Conservation (phyloP, 1,140 invertebrate genomes). For the Heliconius himera region DNA sequence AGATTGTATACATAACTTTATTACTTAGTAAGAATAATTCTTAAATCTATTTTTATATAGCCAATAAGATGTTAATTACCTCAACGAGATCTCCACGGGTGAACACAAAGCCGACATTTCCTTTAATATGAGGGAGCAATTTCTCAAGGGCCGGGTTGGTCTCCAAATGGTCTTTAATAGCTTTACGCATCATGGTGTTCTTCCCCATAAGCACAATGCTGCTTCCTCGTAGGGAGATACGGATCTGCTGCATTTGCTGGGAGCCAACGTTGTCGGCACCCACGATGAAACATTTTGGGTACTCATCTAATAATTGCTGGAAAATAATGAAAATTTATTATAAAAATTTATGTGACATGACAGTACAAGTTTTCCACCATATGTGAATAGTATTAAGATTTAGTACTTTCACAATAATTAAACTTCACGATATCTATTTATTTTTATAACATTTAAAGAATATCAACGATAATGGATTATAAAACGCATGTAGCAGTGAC, state of each 20-base stretch:
- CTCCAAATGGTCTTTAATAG: conserved; percentile 97
- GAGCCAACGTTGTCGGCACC: conserved; percentile 99
- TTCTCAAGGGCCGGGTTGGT: conserved; percentile 97
- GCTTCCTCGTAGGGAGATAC: conserved; percentile 93
- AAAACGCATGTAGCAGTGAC: too few species aligned
- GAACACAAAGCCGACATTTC: conserved; percentile 99
- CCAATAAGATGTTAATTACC: conserved; percentile 75
- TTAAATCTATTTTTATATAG: too few species aligned
- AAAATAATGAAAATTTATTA: conserved; percentile 54
- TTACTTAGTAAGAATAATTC: too few species aligned
- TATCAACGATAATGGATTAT: too few species aligned
- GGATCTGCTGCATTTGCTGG: conserved; percentile 99
- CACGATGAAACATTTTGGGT: conserved; percentile 99
- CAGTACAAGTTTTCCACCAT: too few species aligned
- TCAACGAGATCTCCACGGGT: conserved; percentile 97
- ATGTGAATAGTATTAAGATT: too few species aligned
- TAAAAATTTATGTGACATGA: too few species aligned
- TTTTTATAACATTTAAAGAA: too few species aligned
- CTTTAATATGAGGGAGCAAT: conserved; percentile 96
- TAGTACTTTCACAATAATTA: too few species aligned
- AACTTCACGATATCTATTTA: too few species aligned
- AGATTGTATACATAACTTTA: too few species aligned
- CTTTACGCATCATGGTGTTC: conserved; percentile 99
- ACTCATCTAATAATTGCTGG: conserved; percentile 98
- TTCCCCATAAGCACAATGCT: conserved; percentile 99